Evolutionary conservation across 1,140 invertebrate genomes (phyloP).

Genomic region (Ostrea edulis): DNA sequence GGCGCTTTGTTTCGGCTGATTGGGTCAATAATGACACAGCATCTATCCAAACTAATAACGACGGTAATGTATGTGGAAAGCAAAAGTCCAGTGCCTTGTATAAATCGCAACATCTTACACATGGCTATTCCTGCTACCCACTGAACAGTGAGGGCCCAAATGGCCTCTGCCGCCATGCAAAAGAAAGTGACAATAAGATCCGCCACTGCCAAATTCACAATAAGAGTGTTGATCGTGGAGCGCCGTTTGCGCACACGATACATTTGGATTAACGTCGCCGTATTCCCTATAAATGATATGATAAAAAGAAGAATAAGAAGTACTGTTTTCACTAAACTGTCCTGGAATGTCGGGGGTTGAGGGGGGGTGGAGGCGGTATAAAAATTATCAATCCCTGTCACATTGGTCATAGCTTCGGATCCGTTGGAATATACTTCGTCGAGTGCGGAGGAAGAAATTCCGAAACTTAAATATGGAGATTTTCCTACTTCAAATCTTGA

Average conservation of each 20-base stretch:
- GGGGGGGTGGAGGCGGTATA: background rate
- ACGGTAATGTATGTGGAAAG: conserved; percentile 91
- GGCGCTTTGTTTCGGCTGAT: conserved; percentile 87
- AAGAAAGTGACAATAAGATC: conserved; percentile 89
- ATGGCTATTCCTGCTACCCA: conserved; percentile 88
- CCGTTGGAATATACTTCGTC: background rate
- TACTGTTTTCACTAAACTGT: conserved; percentile 45
- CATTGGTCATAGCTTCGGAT: background rate
- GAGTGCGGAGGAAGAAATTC: background rate
- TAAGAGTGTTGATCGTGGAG: conserved; percentile 88
- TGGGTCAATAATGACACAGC: conserved; percentile 88
- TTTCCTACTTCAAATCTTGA: background rate
- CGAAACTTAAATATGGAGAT: background rate
- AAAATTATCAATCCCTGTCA: background rate
- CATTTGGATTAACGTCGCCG: conserved; percentile 88
- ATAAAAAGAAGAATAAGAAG: conserved; percentile 50
- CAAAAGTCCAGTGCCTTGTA: conserved; percentile 80
- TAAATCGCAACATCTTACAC: conserved; percentile 90
- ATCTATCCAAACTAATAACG: conserved; percentile 89
- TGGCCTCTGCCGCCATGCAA: conserved; percentile 88
- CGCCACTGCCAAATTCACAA: conserved; percentile 85
- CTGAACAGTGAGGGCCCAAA: conserved; percentile 88
- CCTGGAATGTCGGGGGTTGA: conserved; percentile 46
- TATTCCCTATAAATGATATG: conserved; percentile 87
- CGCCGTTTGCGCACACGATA: conserved; percentile 80